These are phyloP conservation scores for Callosobruchus maculatus DNA, from an alignment of 2,888 invertebrate species.

Conservation along the genomic window DNA sequence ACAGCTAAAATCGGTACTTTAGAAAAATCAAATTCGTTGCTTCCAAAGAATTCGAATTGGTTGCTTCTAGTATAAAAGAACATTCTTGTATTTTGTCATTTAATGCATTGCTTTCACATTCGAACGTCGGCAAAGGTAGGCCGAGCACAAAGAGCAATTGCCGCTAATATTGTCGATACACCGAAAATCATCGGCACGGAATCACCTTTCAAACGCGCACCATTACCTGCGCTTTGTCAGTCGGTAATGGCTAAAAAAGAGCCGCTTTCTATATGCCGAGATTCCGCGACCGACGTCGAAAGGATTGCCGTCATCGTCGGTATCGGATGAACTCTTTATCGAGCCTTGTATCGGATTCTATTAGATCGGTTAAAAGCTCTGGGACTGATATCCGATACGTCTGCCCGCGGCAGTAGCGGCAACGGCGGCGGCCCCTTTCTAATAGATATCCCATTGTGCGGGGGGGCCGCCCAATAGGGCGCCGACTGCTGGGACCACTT, in stretches of 20 bases:
- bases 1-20: too few relatives aligned
- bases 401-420: background rate
- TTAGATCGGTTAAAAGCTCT: constrained; percentile 29
- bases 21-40: too few relatives aligned
- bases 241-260: background rate
- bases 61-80: too few relatives aligned
- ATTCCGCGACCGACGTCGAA: constrained; percentile 4
- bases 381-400: constrained; percentile 28
- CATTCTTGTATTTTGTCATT: too few relatives aligned
- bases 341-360: constrained; percentile 32
- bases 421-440: constrained; percentile 23
- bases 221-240: background rate
- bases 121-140: background rate
- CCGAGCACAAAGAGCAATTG: background rate
- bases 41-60: too few relatives aligned
- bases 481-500: background rate
- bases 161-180: background rate
- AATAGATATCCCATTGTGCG: background rate
- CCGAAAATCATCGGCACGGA: background rate
- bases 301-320: constrained; percentile 22
- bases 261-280: background rate
- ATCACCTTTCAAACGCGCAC: background rate
- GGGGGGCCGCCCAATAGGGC: background rate
- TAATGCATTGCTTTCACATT: background rate
- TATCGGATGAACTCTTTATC: constrained; percentile 34